Evolutionary conservation across 2,113 vertebrate genomes (phyloP).

Genomic region (Myotis yumanensis): DNA sequence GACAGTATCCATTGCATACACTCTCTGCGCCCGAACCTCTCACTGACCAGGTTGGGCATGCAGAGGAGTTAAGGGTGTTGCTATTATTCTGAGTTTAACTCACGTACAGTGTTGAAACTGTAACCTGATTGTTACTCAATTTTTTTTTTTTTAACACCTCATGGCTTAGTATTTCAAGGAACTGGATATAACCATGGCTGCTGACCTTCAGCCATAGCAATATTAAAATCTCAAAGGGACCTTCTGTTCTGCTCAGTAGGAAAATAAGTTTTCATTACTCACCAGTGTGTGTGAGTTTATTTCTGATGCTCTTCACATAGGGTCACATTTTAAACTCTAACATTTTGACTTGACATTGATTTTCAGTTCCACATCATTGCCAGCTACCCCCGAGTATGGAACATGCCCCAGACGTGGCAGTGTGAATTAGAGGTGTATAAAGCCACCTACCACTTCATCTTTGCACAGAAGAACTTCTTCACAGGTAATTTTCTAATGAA

Average conservation of each 20-base stretch:
- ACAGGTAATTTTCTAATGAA: conserved; percentile 86
- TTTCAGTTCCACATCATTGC: conserved; percentile 96
- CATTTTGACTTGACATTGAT: conserved; percentile 66
- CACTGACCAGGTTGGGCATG: neutral
- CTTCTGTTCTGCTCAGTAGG: conserved; percentile 78
- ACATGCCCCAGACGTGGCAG: conserved; percentile 98
- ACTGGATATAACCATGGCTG: neutral
- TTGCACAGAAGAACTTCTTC: conserved; percentile 99
- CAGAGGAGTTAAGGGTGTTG: neutral
- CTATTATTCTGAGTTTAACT: neutral
- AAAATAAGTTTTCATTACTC: conserved; percentile 79
- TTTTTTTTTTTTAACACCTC: neutral
- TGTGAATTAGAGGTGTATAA: conserved; percentile 99
- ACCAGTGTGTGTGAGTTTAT: conserved; percentile 50
- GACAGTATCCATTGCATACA: neutral
- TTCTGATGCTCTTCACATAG: conserved; percentile 49
- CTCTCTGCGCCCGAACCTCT: neutral
- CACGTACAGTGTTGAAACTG: neutral
- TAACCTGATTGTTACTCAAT: neutral
- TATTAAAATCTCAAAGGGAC: conserved; percentile 66
- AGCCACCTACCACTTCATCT: conserved; percentile 99
- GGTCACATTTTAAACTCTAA: conserved; percentile 59
- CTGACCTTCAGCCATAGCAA: conserved; percentile 71
- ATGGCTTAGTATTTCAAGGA: conserved; percentile 37
- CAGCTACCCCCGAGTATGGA: conserved; percentile 95